phyloP scores from a whole-genome alignment of 2,113 vertebrate species.

The Mus pahari region DNA sequence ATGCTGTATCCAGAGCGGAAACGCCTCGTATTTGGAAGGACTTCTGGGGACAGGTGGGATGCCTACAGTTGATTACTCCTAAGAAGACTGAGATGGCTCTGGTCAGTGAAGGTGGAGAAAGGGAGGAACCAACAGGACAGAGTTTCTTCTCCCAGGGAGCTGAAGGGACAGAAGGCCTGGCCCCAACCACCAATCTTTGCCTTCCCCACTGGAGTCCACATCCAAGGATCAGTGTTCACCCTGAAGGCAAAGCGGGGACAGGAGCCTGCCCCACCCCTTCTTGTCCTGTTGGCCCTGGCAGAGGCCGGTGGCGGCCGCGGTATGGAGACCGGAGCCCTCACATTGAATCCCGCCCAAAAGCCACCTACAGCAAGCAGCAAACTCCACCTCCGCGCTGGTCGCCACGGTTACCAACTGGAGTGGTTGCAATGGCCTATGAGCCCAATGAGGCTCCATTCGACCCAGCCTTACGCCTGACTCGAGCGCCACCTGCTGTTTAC shows the following conservation, averaged over 20 bases:
- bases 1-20: neutral
- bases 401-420: no score
- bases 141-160: neutral
- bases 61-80: neutral
- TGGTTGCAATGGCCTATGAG: neutral
- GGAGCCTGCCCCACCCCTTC: no score
- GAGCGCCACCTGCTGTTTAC: slow-evolving; percentile 76
- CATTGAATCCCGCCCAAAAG: neutral
- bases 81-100: neutral
- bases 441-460: no score
- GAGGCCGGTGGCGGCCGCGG: rapidly evolving
- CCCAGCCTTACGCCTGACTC: slow-evolving; percentile 44
- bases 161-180: neutral
- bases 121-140: no score
- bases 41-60: neutral
- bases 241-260: neutral
- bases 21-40: neutral
- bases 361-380: neutral
- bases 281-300: neutral
- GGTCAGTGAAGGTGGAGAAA: neutral
- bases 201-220: neutral
- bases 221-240: neutral
- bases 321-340: neutral
- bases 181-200: rapidly evolving
- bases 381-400: neutral